A percentile compares a stretch with the other conserved stretches of the same genome.
These are phyloP conservation scores for Oncorhynchus nerka DNA, from an alignment of 2,113 vertebrate genomes.

Conservation along the genomic window DNA sequence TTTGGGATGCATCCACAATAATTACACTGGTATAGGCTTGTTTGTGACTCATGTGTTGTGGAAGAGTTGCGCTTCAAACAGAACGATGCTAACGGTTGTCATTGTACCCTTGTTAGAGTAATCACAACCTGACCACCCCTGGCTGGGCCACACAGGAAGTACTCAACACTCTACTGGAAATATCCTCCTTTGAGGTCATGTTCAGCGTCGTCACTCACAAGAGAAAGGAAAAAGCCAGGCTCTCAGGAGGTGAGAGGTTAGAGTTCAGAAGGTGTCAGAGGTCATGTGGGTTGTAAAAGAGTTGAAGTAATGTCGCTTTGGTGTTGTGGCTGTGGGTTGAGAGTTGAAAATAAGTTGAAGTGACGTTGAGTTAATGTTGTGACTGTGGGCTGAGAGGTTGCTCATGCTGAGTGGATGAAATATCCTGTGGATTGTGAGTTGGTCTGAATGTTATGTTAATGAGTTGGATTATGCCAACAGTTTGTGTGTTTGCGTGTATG, in stretches of 20 bases:
- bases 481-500: too few relatives aligned
- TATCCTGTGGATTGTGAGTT: not conserved
- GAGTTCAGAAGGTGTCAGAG: not conserved
- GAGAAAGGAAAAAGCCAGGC: slow-evolving; percentile 80
- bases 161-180: slow-evolving; percentile 73
- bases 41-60: slow-evolving; percentile 31
- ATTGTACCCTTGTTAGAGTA: slow-evolving; percentile 52
- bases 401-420: not conserved
- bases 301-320: too few relatives aligned
- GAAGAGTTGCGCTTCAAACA: slow-evolving; percentile 37
- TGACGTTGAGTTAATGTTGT: slow-evolving; percentile 19
- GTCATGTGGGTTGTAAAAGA: not conserved
- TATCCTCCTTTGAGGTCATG: slow-evolving; percentile 76
- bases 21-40: slow-evolving; percentile 12
- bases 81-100: slow-evolving; percentile 6
- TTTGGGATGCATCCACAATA: too few relatives aligned
- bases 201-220: slow-evolving; percentile 78
- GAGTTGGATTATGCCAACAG: slow-evolving; percentile 6
- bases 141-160: slow-evolving; percentile 78
- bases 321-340: too few relatives aligned
- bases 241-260: slow-evolving; percentile 81
- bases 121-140: slow-evolving; percentile 83
- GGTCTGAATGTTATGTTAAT: not conserved
- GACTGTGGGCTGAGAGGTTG: slow-evolving; percentile 15
- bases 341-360: not conserved